Conservation (phyloP, 2,888 invertebrate genomes). For the Ornithoptera priamus region DNA sequence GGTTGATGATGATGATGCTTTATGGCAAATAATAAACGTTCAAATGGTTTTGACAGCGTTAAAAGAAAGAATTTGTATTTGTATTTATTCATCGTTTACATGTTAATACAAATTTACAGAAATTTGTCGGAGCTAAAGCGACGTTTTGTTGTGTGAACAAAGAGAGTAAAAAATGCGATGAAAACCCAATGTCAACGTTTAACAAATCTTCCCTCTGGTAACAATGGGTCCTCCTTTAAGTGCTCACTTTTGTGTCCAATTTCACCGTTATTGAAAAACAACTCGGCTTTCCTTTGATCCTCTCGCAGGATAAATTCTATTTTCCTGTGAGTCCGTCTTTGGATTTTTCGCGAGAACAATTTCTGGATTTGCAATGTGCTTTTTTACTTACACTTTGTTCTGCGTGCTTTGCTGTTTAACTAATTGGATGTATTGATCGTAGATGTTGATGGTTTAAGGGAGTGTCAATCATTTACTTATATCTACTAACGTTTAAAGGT, state of each 20-base stretch:
- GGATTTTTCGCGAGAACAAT: background rate
- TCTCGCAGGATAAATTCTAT: background rate
- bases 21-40: too few relatives aligned
- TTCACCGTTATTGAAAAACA: slow-evolving; percentile 4
- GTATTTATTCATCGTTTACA: too few relatives aligned
- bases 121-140: background rate
- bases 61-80: too few relatives aligned
- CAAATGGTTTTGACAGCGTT: too few relatives aligned
- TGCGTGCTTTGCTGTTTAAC: background rate
- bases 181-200: background rate
- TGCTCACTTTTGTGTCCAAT: slow-evolving; percentile 3
- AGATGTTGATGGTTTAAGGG: too few relatives aligned
- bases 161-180: background rate
- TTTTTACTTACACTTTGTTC: background rate
- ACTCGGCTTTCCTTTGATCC: slow-evolving; percentile 1
- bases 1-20: too few relatives aligned
- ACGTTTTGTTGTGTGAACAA: background rate
- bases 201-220: background rate
- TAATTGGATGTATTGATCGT: too few relatives aligned
- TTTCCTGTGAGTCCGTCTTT: background rate
- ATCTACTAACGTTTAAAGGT: too few relatives aligned
- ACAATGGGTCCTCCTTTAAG: background rate
- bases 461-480: too few relatives aligned
- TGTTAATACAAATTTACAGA: background rate
- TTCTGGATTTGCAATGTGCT: too few relatives aligned